Base-by-base conservation (phyloP, 2,113 vertebrate genomes). In the Condylura cristata region DNA sequence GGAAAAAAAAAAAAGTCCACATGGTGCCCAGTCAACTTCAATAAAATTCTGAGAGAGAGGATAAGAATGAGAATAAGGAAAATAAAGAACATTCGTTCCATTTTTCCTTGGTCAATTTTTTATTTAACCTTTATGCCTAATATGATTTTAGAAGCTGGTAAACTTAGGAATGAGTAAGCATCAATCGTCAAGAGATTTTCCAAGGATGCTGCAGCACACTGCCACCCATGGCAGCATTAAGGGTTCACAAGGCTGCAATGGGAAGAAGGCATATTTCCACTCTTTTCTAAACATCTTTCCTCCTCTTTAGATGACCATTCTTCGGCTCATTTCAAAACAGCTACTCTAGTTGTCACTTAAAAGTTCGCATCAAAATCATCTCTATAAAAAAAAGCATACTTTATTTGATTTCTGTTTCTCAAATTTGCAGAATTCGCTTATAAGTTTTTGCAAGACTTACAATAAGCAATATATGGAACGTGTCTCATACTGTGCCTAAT, bases 171-270 rank as follows among this genome's bases (percentile, higher is more conserved):
- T 51, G 91, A 88, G 34, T 13, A 72, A 89, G 51, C 4, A 56
- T n/a, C 12, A 71, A 8, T 39, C 22, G 56, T 46, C 24, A 20
- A 14, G 44, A 26, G 39, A 24, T n/a, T 72, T 88, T 32, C 16
- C n/a, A n/a, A 76, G 8, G 2, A 61, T 65, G 6, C 20, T 66
- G 72, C 30, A 82, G 22, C 26, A n/a, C 30, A 66, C 17, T 39
- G 8, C 39, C 6, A 24, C 32, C 60, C 26, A n/a, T 76, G 66
- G n/a, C 72, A 76, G 9, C 4, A 37, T 16, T 26, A 51, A 66
- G 24, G 22, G 0, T 3, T 66, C 2, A 37, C 46, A 13, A 48
- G 48, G 1, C 8, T 65, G 0, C 4, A 2, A 30, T 14, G 16
- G 39, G n/a, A 41, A 58, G 7, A 4, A 46, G 5, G n/a, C n/a